Evolutionary conservation across 1,140 invertebrate genomes (phyloP).

Genomic region (Drosophila trapezifrons): DNA sequence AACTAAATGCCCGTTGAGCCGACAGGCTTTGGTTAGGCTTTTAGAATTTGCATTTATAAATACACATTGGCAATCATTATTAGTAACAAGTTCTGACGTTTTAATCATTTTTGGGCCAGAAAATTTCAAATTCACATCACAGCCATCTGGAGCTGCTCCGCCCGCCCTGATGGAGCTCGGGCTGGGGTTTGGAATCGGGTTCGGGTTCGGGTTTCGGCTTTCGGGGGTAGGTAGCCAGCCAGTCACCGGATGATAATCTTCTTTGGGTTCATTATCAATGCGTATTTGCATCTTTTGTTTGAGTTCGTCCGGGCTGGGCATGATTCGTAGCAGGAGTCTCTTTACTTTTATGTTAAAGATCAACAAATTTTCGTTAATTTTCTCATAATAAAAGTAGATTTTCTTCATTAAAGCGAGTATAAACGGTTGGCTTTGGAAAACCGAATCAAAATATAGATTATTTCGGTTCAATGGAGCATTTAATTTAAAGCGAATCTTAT

Average conservation of each 20-base stretch:
- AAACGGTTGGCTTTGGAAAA: background rate
- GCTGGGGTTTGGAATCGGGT: background rate
- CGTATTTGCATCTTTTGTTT: constrained; percentile 69
- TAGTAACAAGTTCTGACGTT: constrained; percentile 64
- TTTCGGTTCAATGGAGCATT: background rate
- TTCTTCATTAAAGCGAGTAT: background rate
- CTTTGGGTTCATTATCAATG: constrained; percentile 63
- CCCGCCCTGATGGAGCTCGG: background rate
- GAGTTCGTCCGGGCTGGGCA: constrained; percentile 32
- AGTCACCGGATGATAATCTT: constrained; percentile 53
- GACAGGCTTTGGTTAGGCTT: constrained; percentile 48
- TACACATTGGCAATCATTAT: constrained; percentile 75
- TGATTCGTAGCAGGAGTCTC: background rate
- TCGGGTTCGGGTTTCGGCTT: background rate
- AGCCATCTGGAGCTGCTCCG: constrained; percentile 25
- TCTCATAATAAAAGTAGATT: background rate
- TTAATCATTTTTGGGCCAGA: constrained; percentile 57
- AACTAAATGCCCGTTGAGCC: constrained; percentile 61
- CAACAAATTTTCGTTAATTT: background rate
- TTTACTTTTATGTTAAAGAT: constrained; percentile 1
- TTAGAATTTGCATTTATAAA: constrained; percentile 79
- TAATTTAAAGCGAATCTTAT: background rate
- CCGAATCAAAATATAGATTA: background rate
- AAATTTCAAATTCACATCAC: constrained; percentile 56
- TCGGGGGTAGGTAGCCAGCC: constrained; percentile 2